These are phyloP conservation scores for Falco biarmicus DNA, from an alignment of 2,797 vertebrate species.

Conservation along the genomic window DNA sequence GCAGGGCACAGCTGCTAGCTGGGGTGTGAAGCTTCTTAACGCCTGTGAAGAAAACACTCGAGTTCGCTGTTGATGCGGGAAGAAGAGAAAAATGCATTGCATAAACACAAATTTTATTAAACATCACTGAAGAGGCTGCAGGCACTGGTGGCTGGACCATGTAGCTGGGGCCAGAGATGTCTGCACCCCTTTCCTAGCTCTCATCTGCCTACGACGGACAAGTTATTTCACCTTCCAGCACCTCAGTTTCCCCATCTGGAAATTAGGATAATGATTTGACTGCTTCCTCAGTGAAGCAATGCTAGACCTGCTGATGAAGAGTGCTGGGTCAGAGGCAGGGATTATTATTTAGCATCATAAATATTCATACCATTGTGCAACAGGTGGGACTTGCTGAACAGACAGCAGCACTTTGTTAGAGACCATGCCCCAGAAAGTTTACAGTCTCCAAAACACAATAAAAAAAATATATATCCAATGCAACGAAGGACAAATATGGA, in stretches of 20 bases:
- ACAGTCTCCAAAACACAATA: not conserved
- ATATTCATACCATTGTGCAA: not conserved
- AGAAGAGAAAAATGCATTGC: conserved; percentile 44
- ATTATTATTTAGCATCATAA: not conserved
- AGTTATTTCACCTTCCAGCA: not conserved
- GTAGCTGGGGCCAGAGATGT: not conserved
- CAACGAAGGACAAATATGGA: not conserved
- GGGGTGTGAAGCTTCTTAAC: conserved; percentile 28
- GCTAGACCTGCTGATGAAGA: not conserved
- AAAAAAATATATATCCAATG: not conserved
- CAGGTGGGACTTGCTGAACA: not conserved
- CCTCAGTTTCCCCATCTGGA: conserved; percentile 24
- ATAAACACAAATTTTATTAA: not conserved
- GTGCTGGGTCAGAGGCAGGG: conserved; percentile 1
- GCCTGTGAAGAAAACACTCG: conserved; percentile 59
- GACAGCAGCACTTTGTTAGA: not conserved
- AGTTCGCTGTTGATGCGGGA: conserved; percentile 29
- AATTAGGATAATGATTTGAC: not conserved
- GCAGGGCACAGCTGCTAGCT: conserved; percentile 56
- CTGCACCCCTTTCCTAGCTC: not conserved
- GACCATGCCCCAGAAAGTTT: not conserved
- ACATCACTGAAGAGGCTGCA: not conserved
- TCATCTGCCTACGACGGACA: not conserved
- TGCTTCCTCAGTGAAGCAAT: conserved; percentile 25
- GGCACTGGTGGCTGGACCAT: not conserved